These are phyloP conservation scores for Acrocephalus scirpaceus DNA, from an alignment of 2,797 vertebrate species.

Conservation along the genomic window DNA sequence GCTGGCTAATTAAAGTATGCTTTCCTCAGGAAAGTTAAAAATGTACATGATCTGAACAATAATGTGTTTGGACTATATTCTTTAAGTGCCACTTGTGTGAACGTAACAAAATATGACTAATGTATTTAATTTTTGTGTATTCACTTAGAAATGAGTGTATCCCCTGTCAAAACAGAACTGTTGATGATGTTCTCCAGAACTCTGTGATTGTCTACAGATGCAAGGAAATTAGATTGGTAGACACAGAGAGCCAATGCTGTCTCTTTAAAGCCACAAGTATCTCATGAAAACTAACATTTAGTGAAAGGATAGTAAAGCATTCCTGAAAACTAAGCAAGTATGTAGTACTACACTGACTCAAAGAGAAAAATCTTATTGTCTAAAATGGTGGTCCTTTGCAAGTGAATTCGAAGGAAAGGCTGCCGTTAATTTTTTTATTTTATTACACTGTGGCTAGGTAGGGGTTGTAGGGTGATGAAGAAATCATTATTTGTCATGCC, in stretches of 20 bases:
- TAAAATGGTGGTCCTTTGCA: constrained; percentile 21
- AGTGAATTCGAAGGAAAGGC: constrained; percentile 30
- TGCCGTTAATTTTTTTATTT: not conserved
- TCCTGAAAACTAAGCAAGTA: constrained; percentile 37
- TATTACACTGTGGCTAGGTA: not conserved
- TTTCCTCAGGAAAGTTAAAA: constrained; percentile 60
- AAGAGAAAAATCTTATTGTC: constrained; percentile 2
- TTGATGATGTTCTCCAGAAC: constrained; percentile 13
- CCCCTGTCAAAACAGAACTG: not conserved
- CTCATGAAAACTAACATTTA: constrained; percentile 53
- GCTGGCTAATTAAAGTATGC: constrained; percentile 63
- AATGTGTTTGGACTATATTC: constrained; percentile 44
- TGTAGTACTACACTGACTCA: constrained; percentile 7
- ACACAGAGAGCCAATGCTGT: not conserved
- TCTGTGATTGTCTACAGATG: constrained; percentile 37
- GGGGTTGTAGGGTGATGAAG: not conserved
- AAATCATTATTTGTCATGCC: not conserved
- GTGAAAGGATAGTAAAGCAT: constrained; percentile 37
- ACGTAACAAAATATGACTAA: constrained; percentile 36
- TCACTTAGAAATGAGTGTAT: not conserved
- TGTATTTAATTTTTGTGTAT: constrained; percentile 8
- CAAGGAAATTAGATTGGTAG: constrained; percentile 43
- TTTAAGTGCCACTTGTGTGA: constrained; percentile 47
- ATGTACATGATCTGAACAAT: constrained; percentile 9
- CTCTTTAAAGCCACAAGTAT: constrained; percentile 61